Evolutionary conservation across 1,140 invertebrate species (phyloP).

Genomic region (Meloidogyne exigua): DNA sequence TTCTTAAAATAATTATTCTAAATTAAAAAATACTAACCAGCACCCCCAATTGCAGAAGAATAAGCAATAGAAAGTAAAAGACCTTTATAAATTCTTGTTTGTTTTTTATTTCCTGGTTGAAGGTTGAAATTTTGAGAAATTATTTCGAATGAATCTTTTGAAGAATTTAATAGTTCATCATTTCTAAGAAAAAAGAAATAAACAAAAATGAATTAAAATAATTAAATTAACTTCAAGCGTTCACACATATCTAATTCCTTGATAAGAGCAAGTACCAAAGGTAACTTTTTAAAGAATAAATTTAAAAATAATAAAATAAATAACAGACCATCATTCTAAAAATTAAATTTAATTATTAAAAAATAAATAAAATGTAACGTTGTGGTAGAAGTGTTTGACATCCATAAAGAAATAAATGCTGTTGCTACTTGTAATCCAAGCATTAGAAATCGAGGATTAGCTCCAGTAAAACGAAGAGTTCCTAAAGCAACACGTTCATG

Average conservation of each 20-base stretch:
- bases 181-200: no score
- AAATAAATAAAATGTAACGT: slow-evolving; percentile 66
- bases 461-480: slow-evolving; percentile 65
- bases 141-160: background rate
- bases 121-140: slow-evolving; percentile 20
- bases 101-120: slow-evolving; percentile 12
- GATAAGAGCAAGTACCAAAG: slow-evolving; percentile 52
- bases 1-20: background rate
- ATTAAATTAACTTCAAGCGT: slow-evolving; percentile 35
- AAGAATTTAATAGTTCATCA: background rate
- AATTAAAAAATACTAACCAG: slow-evolving; percentile 65
- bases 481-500: slow-evolving; percentile 79
- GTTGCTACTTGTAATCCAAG: slow-evolving; percentile 45
- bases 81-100: slow-evolving; percentile 51
- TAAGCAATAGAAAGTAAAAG: slow-evolving; percentile 76
- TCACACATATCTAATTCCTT: slow-evolving; percentile 47
- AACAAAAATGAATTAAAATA: background rate
- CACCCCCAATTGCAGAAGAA: slow-evolving; percentile 78
- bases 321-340: slow-evolving; percentile 67
- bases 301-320: slow-evolving; percentile 9
- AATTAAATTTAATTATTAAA: background rate
- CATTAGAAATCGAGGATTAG: slow-evolving; percentile 49
- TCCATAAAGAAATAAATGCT: slow-evolving; percentile 64
- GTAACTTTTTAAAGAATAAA: slow-evolving; percentile 44
- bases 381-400: slow-evolving; percentile 64